These are phyloP conservation scores for Perca flavescens DNA, from an alignment of 2,113 vertebrate species.

Conservation along the genomic window DNA sequence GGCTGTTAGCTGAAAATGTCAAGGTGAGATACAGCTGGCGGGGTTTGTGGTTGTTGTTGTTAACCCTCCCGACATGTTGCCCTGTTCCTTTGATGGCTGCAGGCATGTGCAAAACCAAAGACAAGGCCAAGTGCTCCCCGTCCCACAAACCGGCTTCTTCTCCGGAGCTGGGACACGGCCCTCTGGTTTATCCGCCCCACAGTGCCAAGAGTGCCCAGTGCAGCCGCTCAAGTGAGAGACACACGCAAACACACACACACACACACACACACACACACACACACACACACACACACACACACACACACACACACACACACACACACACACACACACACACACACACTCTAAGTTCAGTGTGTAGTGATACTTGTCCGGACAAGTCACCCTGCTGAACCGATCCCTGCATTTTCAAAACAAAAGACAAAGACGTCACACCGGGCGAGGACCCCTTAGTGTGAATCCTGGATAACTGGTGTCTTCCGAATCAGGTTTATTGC, in stretches of 20 bases:
- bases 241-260: slow-evolving; percentile 3
- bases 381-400: neutral
- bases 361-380: neutral
- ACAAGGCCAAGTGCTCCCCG: slow-evolving; percentile 37
- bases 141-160: slow-evolving; percentile 37
- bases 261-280: neutral
- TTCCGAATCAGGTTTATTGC: no score
- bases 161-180: slow-evolving; percentile 1
- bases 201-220: slow-evolving; percentile 62
- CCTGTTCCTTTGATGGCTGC: slow-evolving; percentile 6
- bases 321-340: no score
- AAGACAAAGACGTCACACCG: neutral
- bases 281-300: neutral
- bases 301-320: neutral
- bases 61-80: neutral
- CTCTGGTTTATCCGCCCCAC: slow-evolving; percentile 52
- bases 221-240: slow-evolving; percentile 73
- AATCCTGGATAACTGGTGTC: no score
- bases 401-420: neutral
- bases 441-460: neutral
- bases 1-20: neutral
- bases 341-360: neutral
- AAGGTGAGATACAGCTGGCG: neutral
- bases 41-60: neutral
- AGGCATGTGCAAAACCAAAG: slow-evolving; percentile 57